phyloP scores from a whole-genome alignment of 2,113 vertebrate species.

The Psammodynastes pulverulentus region DNA sequence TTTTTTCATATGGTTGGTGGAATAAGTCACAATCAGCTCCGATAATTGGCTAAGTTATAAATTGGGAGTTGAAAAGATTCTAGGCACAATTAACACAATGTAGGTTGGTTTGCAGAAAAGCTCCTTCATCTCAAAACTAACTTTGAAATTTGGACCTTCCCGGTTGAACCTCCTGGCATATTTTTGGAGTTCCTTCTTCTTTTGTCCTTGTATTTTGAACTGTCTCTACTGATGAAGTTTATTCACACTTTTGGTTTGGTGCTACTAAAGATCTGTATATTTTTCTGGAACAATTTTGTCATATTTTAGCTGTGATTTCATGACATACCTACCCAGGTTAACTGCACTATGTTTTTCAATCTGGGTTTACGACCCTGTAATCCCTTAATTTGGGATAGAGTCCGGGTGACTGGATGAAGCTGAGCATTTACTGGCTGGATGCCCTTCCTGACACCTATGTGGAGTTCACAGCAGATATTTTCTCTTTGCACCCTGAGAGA shows the following conservation, averaged over 20 bases:
- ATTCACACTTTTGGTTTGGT: not conserved
- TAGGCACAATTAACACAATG: not conserved
- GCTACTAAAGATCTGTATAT: not conserved
- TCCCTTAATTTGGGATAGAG: too few species aligned
- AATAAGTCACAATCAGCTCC: not conserved
- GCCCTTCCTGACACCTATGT: too few species aligned
- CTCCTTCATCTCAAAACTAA: not conserved
- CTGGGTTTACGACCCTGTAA: not conserved
- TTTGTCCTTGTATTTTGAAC: too few species aligned
- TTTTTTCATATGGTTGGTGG: not conserved
- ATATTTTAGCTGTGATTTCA: not conserved
- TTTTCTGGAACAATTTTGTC: not conserved
- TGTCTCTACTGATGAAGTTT: too few species aligned
- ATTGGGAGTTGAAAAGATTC: not conserved
- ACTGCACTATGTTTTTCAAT: not conserved
- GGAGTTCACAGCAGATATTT: too few species aligned
- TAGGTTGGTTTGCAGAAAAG: not conserved
- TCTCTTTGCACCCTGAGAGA: too few species aligned
- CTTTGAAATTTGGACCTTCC: not conserved
- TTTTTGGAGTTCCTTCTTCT: not conserved
- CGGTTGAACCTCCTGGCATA: not conserved
- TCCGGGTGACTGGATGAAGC: too few species aligned
- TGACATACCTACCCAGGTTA: not conserved
- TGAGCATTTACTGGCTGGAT: too few species aligned
- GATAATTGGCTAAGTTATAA: not conserved